These are phyloP conservation scores for Drosophila pseudoananassae DNA, from an alignment of 1,140 invertebrate genomes.

Conservation along the genomic window DNA sequence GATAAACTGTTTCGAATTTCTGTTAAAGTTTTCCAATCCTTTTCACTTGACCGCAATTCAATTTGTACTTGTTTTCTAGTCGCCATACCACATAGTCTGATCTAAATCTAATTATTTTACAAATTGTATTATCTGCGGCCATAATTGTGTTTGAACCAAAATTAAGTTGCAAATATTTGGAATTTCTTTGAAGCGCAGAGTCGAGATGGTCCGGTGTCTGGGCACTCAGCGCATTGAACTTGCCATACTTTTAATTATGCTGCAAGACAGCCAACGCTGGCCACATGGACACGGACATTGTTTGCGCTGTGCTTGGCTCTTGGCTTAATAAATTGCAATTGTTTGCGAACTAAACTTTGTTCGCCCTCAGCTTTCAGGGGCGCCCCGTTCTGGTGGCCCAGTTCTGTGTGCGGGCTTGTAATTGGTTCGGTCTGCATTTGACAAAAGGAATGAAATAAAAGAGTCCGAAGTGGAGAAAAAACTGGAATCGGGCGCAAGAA, in stretches of 20 bases:
- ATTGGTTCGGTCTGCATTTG: conserved; percentile 79
- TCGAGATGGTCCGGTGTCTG: conserved; percentile 22
- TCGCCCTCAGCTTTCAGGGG: conserved; percentile 25
- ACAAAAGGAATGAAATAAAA: conserved; percentile 61
- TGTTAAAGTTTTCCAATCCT: neutral
- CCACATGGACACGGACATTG: conserved; percentile 70
- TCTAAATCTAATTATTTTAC: conserved; percentile 18
- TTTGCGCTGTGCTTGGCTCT: conserved; percentile 62
- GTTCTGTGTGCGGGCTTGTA: conserved; percentile 58
- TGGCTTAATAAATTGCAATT: conserved; percentile 82
- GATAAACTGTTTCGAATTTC: neutral
- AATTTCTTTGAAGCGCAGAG: conserved; percentile 2
- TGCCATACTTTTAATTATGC: conserved; percentile 71
- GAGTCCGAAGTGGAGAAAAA: conserved; percentile 13
- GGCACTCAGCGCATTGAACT: conserved; percentile 67
- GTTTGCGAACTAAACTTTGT: conserved; percentile 75
- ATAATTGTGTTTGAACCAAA: conserved; percentile 41
- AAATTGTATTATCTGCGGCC: conserved; percentile 22
- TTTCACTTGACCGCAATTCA: conserved; percentile 1
- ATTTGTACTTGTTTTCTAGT: conserved; percentile 4
- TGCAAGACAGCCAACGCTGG: conserved; percentile 42
- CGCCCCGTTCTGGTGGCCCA: conserved; percentile 45
- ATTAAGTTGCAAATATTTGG: conserved; percentile 49
- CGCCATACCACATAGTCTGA: neutral
- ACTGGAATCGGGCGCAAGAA: conserved; percentile 47